Evolutionary conservation across 1,140 invertebrate species (phyloP), one percentile per base, ranked within the genome.

Genomic region (Caenorhabditis tropicalis): DNA sequence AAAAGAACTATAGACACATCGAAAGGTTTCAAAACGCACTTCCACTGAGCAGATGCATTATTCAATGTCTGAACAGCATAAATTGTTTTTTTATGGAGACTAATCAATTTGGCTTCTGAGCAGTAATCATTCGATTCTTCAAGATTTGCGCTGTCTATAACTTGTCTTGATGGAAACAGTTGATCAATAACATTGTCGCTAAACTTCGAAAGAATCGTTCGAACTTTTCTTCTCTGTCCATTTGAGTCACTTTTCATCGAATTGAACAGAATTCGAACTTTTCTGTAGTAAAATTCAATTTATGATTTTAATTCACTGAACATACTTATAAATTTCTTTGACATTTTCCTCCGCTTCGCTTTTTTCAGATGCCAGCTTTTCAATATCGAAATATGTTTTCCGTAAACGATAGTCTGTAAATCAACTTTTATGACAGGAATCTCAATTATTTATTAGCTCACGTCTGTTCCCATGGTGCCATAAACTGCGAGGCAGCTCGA

Each of bases 291-390:
- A 51, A 49, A 70, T 0, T 1, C 9, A 12, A 9, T 33, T 19
- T 36, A 12, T 15, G n/a, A 7, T 2, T 84, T 16, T 51, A 15
- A 58, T 36, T 19, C 5, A 10, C 7, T 29, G 79, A 88, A 85
- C 24, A 27, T 21, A 74, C 96, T 93, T 98, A 96, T 58, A 99
- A 86, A 96, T 94, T 93, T 98, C 96, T 92, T 98, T 96, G 0
- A 99, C 94, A 87, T 94, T 94, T 92, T 99, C 97, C 92, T 98
- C 96, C 15, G 97, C 96, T 92, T 98, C 97, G 90, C 95, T 96
- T 91, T 97, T 96, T 88, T 99, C 97, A n/a, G 95, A 94, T 91
- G 95, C 96, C 9, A 99, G 92, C 92, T 99, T 99, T n/a, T 97
- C 96, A 83, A 96, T 94, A 92, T 96, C 97, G 91, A 99, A 99